phyloP scores from a whole-genome alignment of 1,140 invertebrate species.

The Hycleus cichorii region DNA sequence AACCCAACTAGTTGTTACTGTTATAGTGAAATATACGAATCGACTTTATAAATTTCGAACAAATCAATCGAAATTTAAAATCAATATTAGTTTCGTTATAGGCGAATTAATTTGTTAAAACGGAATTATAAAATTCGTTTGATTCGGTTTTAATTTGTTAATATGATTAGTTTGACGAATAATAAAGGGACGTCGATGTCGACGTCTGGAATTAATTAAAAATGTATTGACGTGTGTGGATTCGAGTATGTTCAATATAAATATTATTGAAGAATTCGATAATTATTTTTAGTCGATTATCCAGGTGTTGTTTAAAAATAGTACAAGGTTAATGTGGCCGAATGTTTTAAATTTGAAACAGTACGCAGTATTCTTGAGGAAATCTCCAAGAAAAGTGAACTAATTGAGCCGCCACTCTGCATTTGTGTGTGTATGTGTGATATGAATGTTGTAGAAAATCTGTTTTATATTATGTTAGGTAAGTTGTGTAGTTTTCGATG shows the following conservation, averaged over 20 bases:
- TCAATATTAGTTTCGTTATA: no score
- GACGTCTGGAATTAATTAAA: neutral
- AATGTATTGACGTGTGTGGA: neutral
- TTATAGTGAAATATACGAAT: slow-evolving; percentile 11
- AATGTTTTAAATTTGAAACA: no score
- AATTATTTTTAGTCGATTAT: neutral
- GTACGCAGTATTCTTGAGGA: no score
- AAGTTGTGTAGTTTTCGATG: neutral
- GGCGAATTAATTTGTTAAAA: no score
- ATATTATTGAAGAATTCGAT: neutral
- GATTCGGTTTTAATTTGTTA: neutral
- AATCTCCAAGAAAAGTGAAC: no score
- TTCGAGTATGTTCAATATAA: neutral
- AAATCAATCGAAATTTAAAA: no score
- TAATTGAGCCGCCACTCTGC: no score
- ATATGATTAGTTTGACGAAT: neutral
- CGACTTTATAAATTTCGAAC: neutral
- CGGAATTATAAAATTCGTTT: no score
- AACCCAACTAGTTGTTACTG: slow-evolving; percentile 10
- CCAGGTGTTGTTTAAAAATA: neutral
- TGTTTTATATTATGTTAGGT: slow-evolving; percentile 13
- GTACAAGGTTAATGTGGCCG: neutral
- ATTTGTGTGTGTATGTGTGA: neutral
- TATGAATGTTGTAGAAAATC: slow-evolving; percentile 1
- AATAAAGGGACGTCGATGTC: neutral